Conservation (phyloP, 1,140 invertebrate species). For the Ceratina japonica region DNA sequence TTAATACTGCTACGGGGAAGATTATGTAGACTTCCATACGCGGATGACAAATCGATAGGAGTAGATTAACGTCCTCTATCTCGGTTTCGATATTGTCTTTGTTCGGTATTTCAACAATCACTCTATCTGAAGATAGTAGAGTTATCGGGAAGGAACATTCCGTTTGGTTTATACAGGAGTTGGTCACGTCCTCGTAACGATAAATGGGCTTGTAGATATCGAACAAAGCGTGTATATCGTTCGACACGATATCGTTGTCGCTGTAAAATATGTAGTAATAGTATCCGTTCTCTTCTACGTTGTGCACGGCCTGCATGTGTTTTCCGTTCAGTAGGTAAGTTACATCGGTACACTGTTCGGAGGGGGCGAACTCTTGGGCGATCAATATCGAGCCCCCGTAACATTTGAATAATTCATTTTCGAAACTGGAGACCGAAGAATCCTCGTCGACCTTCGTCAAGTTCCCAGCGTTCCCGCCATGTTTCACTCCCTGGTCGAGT, state of each 20-base stretch:
- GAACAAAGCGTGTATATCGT: slow-evolving; percentile 90
- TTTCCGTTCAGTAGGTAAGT: slow-evolving; percentile 84
- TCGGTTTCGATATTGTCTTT: slow-evolving; percentile 87
- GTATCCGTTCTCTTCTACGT: slow-evolving; percentile 86
- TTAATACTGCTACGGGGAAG: slow-evolving; percentile 87
- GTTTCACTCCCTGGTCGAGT: slow-evolving; percentile 85
- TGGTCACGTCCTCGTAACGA: slow-evolving; percentile 86
- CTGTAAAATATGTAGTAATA: slow-evolving; percentile 94
- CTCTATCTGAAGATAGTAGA: slow-evolving; percentile 86
- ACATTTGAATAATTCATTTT: slow-evolving; percentile 86
- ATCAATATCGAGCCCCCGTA: slow-evolving; percentile 87
- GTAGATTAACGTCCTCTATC: slow-evolving; percentile 83
- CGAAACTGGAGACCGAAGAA: slow-evolving; percentile 87
- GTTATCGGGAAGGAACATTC: slow-evolving; percentile 86
- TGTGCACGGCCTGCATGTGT: slow-evolving; percentile 84
- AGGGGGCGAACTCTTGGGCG: slow-evolving; percentile 84
- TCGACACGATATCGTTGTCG: slow-evolving; percentile 88
- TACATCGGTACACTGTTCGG: slow-evolving; percentile 83
- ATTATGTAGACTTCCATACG: slow-evolving; percentile 87
- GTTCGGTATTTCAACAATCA: slow-evolving; percentile 90
- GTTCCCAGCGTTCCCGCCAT: slow-evolving; percentile 86
- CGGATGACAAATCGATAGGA: slow-evolving; percentile 88
- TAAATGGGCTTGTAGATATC: slow-evolving; percentile 91
- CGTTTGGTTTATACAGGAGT: slow-evolving; percentile 87
- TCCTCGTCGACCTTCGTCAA: slow-evolving; percentile 79